Evolutionary conservation across 2,888 invertebrate species (phyloP), one percentile per base, ranked within the genome.

Genomic region (Nomada hirtipes): DNA sequence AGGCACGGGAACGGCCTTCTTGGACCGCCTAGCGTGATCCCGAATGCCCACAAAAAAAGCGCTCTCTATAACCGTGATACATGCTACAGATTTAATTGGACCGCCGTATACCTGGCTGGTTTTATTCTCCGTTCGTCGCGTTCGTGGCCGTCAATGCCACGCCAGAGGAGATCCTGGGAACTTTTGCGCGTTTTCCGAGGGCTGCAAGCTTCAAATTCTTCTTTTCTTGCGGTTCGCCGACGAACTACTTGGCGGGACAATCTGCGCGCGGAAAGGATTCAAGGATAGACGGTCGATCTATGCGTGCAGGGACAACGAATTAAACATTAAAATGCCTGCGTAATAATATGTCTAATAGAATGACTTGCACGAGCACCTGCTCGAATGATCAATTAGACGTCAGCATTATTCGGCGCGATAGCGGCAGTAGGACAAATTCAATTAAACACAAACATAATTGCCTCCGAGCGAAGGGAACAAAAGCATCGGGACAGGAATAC

Each of bases 1-100:
- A 84, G 83, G 75, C 85, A 87, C 86, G 84, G 85, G 77, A 79
- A 82, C 76, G 81, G 82, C 79, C 85, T 79, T 82, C 76, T 77
- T 71, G 84, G 82, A 74, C 85, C 83, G 79, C 86, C 85, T 83
- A 84, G 77, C 79, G 79, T 60, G 86, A 71, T 83, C 80, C 83
- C 70, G 80, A 67, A 72, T 74, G 73, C 60, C 68, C 70, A 61
- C 74, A 84, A 89, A 89, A 36, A 88, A 88, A 88, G 72, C 76
- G 61, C 79, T 82, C 71, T 63, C 59, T 82, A 86, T 88, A 85
- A 69, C 72, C 84, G 71, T 70, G 84, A 72, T 86, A 82, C 84
- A 73, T 83, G 88, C 82, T 81, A 80, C 73, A 76, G 82, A 89
- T 89, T 88, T 90, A 90, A 90, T 89, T 89, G 89, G 88, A 72